Base-by-base conservation (phyloP, 1,140 invertebrate genomes). In the Ephestia elutella region DNA sequence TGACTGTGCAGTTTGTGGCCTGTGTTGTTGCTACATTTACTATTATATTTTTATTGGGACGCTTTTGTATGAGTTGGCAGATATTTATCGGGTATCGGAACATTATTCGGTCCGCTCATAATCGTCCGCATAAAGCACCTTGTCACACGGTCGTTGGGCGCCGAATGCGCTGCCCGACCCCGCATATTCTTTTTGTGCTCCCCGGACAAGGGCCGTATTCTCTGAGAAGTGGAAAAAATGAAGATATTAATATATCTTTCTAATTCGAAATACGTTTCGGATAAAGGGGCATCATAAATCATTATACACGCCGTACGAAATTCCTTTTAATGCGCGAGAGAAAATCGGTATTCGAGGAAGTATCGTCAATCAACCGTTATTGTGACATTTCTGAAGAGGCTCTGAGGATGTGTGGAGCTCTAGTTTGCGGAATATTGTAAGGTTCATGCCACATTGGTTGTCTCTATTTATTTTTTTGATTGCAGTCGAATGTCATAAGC, bases 241-340 rank as follows among this genome's bases (percentile, higher is more conserved):
- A 85, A 88, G 85, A 88, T 86, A 87, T 87, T 86, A 87, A 85
- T 86, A 85, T 86, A 86, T 87, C 85, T 85, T 85, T 86, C 83
- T 86, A 86, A 88, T 86, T 84, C 79, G 82, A 86, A 87, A 88
- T 85, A 86, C 81, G 82, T 83, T 86, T 76, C 71, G 79, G 73
- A 87, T 85, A 87, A 86, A 87, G 73, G 82, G 68, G 57, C 56
- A 72, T 72, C 70, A 68, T 75, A 75, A 75, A 75, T 75, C 73
- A 75, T 75, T 70, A 61, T 65, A 59, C 60, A 57, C 44, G 60
- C 50, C 49, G 70, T 70, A 77, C 68, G 71, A 74, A 74, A 73
- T 71, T 62, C 60, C 56, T 73, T 76, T 76, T 73, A 74, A 72
- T 73, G 70, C 71, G 71, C 73, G 68, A 74, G 63, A 68, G 73